phyloP scores from a whole-genome alignment of 2,113 vertebrate genomes.

The Ctenomys sociabilis region DNA sequence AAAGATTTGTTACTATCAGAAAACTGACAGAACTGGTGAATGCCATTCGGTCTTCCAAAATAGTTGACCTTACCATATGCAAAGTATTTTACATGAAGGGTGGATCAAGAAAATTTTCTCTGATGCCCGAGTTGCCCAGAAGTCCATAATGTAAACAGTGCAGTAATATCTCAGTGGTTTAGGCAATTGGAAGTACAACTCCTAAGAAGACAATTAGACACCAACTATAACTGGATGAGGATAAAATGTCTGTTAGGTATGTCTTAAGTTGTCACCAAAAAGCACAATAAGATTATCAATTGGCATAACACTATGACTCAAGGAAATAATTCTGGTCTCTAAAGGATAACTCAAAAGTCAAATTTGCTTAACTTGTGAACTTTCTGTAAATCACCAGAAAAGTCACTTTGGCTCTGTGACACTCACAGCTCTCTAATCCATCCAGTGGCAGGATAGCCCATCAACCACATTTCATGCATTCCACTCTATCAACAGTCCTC shows the following conservation, averaged over 20 bases:
- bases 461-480: background rate
- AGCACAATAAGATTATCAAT: background rate
- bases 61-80: background rate
- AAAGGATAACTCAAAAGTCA: slow-evolving; percentile 29
- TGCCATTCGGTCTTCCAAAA: background rate
- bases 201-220: background rate
- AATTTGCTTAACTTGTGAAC: background rate
- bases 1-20: background rate
- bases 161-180: background rate
- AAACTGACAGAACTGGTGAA: background rate
- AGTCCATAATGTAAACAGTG: background rate
- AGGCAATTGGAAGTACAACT: background rate
- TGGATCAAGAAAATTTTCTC: background rate
- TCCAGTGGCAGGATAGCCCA: background rate
- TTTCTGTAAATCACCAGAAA: background rate
- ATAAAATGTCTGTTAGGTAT: background rate
- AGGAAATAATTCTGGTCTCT: background rate
- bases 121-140: background rate
- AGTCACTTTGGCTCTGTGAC: background rate
- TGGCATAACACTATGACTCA: background rate
- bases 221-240: background rate
- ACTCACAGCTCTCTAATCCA: background rate
- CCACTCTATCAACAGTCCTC: background rate
- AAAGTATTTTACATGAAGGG: background rate
- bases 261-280: background rate